phyloP scores from a whole-genome alignment of 2,797 vertebrate genomes.

The Lycodopsis pacificus region DNA sequence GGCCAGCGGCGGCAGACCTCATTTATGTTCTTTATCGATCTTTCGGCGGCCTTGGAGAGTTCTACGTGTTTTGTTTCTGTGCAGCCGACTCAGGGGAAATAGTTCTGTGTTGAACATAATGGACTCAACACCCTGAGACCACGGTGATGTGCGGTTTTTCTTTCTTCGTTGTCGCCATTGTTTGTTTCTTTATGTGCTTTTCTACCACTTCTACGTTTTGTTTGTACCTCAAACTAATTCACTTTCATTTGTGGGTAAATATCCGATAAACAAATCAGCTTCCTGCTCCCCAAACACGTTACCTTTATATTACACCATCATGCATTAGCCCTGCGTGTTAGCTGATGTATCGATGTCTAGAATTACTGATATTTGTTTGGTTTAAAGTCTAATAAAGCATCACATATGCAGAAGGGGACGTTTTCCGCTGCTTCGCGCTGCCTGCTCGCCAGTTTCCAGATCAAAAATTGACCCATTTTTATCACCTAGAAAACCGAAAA shows the following conservation, averaged over 20 bases:
- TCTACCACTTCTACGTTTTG: background rate
- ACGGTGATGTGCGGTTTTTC: background rate
- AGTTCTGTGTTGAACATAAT: too few species aligned
- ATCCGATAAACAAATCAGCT: too few species aligned
- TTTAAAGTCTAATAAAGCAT: background rate
- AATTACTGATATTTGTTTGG: background rate
- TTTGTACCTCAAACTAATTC: background rate
- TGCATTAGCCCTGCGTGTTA: background rate
- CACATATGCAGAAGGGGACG: too few species aligned
- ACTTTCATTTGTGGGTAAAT: background rate
- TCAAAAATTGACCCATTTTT: constrained; percentile 51
- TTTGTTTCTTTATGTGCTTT: too few species aligned
- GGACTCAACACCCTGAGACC: too few species aligned
- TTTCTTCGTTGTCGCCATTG: background rate
- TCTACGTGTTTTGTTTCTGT: too few species aligned
- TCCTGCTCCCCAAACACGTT: too few species aligned
- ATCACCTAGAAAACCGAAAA: constrained; percentile 46
- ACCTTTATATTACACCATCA: background rate
- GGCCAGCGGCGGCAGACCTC: too few species aligned
- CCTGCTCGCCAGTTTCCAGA: background rate
- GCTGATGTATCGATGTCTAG: background rate
- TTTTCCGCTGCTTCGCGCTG: constrained; percentile 5
- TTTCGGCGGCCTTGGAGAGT: too few species aligned
- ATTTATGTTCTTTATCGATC: too few species aligned
- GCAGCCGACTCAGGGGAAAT: too few species aligned